Evolutionary conservation across 2,888 invertebrate genomes (phyloP).

Genomic region (Fissipunctia ypsillon): DNA sequence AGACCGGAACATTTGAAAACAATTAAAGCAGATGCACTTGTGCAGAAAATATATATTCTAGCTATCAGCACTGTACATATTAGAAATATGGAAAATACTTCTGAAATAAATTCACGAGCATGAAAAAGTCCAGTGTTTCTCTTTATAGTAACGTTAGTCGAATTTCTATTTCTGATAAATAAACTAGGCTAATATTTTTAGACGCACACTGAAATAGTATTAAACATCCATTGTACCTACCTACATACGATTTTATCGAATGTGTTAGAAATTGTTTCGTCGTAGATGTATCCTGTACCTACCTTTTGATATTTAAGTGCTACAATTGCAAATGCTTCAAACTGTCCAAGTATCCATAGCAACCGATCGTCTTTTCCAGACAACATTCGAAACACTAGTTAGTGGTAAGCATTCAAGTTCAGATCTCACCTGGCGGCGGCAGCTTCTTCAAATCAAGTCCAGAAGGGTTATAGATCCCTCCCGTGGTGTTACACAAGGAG

Average conservation of each 20-base stretch:
- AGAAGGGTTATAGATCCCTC: constrained; percentile 94
- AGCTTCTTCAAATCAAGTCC: constrained; percentile 82
- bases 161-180: constrained; percentile 19
- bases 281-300: too few relatives aligned
- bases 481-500: constrained; percentile 92
- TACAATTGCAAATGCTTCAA: neutral
- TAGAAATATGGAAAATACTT: neutral
- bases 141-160: neutral
- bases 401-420: neutral
- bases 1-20: neutral
- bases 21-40: too few relatives aligned
- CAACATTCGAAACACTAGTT: neutral
- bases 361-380: neutral
- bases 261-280: neutral
- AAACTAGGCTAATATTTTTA: constrained; percentile 9
- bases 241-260: neutral
- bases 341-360: neutral
- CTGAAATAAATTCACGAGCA: neutral
- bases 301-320: neutral
- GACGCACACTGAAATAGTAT: constrained; percentile 20
- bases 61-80: neutral
- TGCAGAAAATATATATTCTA: neutral
- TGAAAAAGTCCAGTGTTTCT: neutral
- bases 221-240: neutral
- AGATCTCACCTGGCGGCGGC: constrained; percentile 49